Conservation (phyloP, 2,113 vertebrate species). For the Daphoenositta chrysoptera region DNA sequence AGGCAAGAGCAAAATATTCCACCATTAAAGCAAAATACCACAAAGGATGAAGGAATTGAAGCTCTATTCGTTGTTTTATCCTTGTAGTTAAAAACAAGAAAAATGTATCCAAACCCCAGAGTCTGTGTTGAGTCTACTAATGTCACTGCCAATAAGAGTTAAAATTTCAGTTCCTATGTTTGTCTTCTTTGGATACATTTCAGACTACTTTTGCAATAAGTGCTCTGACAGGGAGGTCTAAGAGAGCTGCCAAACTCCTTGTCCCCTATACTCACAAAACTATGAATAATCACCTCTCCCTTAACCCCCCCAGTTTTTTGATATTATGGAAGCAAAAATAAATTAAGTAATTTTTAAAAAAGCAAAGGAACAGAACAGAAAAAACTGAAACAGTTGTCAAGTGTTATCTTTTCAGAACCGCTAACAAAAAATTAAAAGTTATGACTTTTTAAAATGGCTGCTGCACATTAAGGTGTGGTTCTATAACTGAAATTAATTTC, state of each 20-base stretch:
- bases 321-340: not conserved
- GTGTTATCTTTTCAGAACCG: not conserved
- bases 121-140: constrained; percentile 39
- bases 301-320: not conserved
- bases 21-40: not conserved
- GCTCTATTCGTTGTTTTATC: not conserved
- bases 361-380: not conserved
- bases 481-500: not conserved
- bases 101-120: not conserved
- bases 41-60: not conserved
- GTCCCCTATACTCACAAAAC: not conserved
- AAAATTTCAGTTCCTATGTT: constrained; percentile 38
- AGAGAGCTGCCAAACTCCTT: not conserved
- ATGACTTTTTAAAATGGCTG: not conserved
- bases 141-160: constrained; percentile 21
- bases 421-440: not conserved
- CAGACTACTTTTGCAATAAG: constrained; percentile 21
- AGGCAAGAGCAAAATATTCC: not conserved
- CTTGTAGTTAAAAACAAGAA: constrained; percentile 15
- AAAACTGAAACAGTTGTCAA: not conserved
- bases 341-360: not conserved
- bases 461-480: not conserved
- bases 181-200: constrained; percentile 43
- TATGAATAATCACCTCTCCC: not conserved
- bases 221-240: constrained; percentile 22